Evolutionary conservation across 2,888 invertebrate genomes (phyloP), one percentile per base, ranked within the genome.

Genomic region (Phytoseiulus persimilis): DNA sequence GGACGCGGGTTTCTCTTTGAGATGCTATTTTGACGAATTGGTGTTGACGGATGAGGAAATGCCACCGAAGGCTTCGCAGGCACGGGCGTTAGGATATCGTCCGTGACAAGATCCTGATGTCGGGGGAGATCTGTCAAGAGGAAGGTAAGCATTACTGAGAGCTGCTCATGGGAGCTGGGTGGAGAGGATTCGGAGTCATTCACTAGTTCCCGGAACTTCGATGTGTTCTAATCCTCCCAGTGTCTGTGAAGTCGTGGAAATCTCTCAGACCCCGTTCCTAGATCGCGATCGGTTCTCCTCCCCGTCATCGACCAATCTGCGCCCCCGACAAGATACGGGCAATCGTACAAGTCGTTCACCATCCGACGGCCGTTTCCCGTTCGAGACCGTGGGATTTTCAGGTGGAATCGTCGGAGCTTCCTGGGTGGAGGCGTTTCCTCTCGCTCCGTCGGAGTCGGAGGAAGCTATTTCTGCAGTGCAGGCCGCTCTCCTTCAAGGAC

Each of bases 21-120:
- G 87, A 87, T 33, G 87, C 87, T 87, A 87, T 87, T 87, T 87
- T 87, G 87, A 45, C 87, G 87, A 87, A 28, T 33, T n/a, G 87
- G 45, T n/a, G 32, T 33, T 39, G 31, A 33, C 87, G 65, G 65
- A 65, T 65, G 65, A 65, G 65, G 18, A 65, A 65, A 65, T 65
- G 65, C 65, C 65, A 23, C 28, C 18, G 65, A 23, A 2, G 65
- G 28, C 65, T 65, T 65, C 65, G 65, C 65, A 28, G 65, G 18
- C 33, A 87, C 87, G 39, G 87, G 33, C 87, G 87, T 39, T 31
- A 87, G 33, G 18, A 87, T 33, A 6, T 32, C 87, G 87, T 87
- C 33, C 87, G 87, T 87, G 9, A 6, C 33, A 33, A 39, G 45
- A 11, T n/a, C 87, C 65, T 65, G 65, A 65, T 65, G 65, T 65